Percentiles rank a stretch among this genome's conserved stretches.
Conservation (phyloP, 2,797 vertebrate genomes). For the Gouania willdenowi region DNA sequence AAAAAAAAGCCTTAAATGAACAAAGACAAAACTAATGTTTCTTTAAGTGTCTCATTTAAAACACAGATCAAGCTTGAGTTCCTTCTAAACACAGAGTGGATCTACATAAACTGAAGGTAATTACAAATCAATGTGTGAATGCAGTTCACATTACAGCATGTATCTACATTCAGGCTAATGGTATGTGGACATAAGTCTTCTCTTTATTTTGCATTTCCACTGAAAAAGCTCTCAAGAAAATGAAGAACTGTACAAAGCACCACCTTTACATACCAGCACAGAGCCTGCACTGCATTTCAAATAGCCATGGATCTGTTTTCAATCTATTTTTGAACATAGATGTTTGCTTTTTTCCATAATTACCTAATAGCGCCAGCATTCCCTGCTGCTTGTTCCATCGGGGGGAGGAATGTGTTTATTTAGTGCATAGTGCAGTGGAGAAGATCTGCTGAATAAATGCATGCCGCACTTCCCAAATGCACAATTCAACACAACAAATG, state of each 20-base stretch:
- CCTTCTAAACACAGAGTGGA: no score
- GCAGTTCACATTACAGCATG: no score
- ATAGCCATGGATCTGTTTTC: neutral
- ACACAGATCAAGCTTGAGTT: no score
- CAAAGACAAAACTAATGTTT: no score
- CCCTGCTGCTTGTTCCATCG: neutral
- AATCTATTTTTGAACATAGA: constrained; percentile 3
- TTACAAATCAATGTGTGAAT: no score
- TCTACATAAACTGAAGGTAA: no score
- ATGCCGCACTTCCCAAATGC: neutral
- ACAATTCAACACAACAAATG: neutral
- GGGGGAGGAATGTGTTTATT: neutral
- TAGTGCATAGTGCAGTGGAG: neutral
- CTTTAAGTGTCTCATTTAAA: no score
- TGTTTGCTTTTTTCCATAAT: constrained; percentile 21
- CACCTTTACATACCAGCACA: constrained; percentile 4
- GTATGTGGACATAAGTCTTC: no score
- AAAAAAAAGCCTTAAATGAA: no score
- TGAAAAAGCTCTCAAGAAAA: neutral
- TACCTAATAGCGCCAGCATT: constrained; percentile 1
- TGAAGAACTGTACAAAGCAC: neutral
- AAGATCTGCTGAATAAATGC: neutral
- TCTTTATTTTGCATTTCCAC: no score
- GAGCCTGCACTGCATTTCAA: neutral
- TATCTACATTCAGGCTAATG: no score